These are phyloP conservation scores for Lepidurus packardi DNA, from an alignment of 1,140 invertebrate species.

Conservation along the genomic window DNA sequence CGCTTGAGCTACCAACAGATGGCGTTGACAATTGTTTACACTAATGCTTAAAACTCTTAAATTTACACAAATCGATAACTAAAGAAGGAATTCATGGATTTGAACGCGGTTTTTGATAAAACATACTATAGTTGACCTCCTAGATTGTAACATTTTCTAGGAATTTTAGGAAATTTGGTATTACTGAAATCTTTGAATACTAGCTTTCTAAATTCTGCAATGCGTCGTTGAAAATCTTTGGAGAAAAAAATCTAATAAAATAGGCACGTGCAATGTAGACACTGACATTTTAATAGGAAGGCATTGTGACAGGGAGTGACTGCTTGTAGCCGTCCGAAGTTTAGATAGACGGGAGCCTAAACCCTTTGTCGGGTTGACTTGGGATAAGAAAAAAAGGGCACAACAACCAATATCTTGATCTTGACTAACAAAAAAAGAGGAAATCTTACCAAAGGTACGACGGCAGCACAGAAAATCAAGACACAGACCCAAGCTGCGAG, in stretches of 20 bases:
- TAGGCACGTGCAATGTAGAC: too few relatives aligned
- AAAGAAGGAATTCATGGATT: too few relatives aligned
- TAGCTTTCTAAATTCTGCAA: too few relatives aligned
- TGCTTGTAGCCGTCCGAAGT: too few relatives aligned
- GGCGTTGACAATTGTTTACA: too few relatives aligned
- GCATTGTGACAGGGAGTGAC: too few relatives aligned
- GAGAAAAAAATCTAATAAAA: not conserved
- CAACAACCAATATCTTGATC: not conserved
- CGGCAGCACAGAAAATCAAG: conserved; percentile 32
- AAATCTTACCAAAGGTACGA: conserved; percentile 34
- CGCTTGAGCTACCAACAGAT: too few relatives aligned
- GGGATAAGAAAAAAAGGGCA: not conserved
- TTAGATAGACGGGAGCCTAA: too few relatives aligned
- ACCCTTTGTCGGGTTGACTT: too few relatives aligned
- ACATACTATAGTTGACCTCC: not conserved
- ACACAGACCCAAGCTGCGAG: conserved; percentile 35
- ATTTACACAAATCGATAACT: too few relatives aligned
- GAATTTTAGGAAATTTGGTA: not conserved
- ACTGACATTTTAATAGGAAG: too few relatives aligned
- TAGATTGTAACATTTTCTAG: not conserved
- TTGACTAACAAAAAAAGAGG: not conserved
- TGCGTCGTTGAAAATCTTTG: not conserved
- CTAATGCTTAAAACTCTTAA: too few relatives aligned
- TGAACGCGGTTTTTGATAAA: not conserved
- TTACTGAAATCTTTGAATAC: not conserved